A percentile compares a stretch with the other conserved stretches of the same genome.
Evolutionary conservation across 2,888 invertebrate genomes (phyloP).

Genomic region (Octodonta nipae): DNA sequence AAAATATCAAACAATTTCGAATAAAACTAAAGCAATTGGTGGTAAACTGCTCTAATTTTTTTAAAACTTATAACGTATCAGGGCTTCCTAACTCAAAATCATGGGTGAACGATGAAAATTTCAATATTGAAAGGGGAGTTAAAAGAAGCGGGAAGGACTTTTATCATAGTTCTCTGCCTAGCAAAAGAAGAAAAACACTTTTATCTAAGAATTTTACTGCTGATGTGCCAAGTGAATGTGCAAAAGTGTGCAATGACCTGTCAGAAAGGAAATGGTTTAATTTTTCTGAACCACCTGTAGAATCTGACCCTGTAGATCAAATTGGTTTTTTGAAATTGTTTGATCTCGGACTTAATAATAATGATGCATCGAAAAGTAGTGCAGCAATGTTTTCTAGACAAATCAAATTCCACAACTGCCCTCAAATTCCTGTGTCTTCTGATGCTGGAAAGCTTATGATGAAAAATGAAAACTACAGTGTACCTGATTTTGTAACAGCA

Average conservation of each 20-base stretch:
- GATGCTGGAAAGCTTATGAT: conserved; percentile 23
- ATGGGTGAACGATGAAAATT: conserved; percentile 1
- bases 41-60: conserved; percentile 2
- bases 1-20: neutral
- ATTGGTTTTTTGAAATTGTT: conserved; percentile 5
- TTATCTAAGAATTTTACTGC: too few species aligned
- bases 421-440: conserved; percentile 26
- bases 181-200: neutral
- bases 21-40: neutral
- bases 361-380: neutral
- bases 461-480: conserved; percentile 14
- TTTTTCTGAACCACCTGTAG: too few species aligned
- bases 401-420: conserved; percentile 10
- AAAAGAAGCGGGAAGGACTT: too few species aligned
- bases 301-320: too few species aligned
- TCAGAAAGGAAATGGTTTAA: too few species aligned
- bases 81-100: neutral
- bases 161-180: too few species aligned
- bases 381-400: conserved; percentile 1
- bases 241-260: too few species aligned
- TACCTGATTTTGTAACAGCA: conserved; percentile 18
- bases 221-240: neutral
- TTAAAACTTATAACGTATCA: neutral
- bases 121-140: too few species aligned
- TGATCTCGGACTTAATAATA: conserved; percentile 3